A percentile compares a stretch with the other conserved stretches of the same genome.
These are phyloP conservation scores for Pentalonia nigronervosa DNA, from an alignment of 1,140 invertebrate species.

Conservation along the genomic window DNA sequence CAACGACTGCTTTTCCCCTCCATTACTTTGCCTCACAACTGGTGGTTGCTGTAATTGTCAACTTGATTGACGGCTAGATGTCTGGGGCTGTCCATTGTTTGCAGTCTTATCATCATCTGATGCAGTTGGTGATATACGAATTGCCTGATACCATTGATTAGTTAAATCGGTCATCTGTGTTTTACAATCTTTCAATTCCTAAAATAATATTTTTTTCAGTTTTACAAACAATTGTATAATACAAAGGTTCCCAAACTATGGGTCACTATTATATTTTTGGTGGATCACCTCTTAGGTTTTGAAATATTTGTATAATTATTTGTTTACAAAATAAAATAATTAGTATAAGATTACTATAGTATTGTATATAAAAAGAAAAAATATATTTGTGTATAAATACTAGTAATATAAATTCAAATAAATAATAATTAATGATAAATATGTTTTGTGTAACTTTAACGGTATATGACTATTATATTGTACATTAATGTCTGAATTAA, in stretches of 20 bases:
- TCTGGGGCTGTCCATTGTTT: slow-evolving; percentile 28
- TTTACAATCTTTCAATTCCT: slow-evolving; percentile 94
- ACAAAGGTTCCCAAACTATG: background rate
- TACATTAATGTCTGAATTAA: too few species aligned
- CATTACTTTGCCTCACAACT: slow-evolving; percentile 46
- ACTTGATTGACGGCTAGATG: slow-evolving; percentile 42
- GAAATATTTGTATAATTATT: too few species aligned
- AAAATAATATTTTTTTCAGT: slow-evolving; percentile 63
- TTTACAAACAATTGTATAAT: slow-evolving; percentile 37
- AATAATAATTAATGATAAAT: too few species aligned
- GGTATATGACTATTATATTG: too few species aligned
- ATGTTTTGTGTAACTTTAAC: too few species aligned
- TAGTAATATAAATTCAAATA: too few species aligned
- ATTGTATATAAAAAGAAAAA: too few species aligned
- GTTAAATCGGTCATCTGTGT: slow-evolving; percentile 95
- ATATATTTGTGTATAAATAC: too few species aligned
- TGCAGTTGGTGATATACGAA: slow-evolving; percentile 81
- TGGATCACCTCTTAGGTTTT: too few species aligned
- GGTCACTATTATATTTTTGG: too few species aligned
- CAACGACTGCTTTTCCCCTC: slow-evolving; percentile 53
- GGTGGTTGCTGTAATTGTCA: slow-evolving; percentile 58
- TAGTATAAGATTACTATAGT: too few species aligned
- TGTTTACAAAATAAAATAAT: too few species aligned
- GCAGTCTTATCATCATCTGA: slow-evolving; percentile 69
- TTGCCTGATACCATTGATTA: slow-evolving; percentile 96